Percentiles rank a stretch among this genome's conserved stretches.
phyloP scores from a whole-genome alignment of 2,797 vertebrate species.

The Furcifer pardalis region DNA sequence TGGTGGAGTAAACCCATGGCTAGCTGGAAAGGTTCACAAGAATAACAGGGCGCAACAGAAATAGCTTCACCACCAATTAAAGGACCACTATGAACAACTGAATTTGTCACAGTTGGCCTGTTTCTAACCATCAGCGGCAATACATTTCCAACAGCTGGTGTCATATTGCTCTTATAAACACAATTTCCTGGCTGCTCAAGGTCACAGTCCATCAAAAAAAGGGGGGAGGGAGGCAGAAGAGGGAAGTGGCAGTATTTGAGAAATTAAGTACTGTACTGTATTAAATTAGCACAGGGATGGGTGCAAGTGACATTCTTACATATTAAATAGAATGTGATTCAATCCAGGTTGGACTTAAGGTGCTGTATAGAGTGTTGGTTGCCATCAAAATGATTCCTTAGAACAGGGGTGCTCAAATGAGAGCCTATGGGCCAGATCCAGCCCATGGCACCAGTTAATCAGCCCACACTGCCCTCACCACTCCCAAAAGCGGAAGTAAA shows the following conservation, averaged over 20 bases:
- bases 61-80: not conserved
- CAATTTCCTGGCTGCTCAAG: not conserved
- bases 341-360: not conserved
- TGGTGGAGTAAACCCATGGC: not conserved
- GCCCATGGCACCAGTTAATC: too few species aligned
- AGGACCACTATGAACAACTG: not conserved
- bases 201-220: conserved; percentile 33
- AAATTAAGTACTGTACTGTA: too few species aligned
- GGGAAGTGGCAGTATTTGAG: conserved; percentile 21
- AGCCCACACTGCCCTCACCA: too few species aligned
- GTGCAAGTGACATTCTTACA: not conserved
- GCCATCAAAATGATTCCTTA: not conserved
- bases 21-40: not conserved
- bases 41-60: not conserved
- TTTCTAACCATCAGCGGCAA: not conserved
- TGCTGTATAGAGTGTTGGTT: not conserved
- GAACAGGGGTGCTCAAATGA: too few species aligned
- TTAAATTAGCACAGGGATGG: conserved; percentile 26
- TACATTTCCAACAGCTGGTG: not conserved
- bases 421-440: too few species aligned
- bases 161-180: not conserved
- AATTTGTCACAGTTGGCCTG: not conserved
- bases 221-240: conserved; percentile 7
- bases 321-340: not conserved
- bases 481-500: too few species aligned